phyloP scores from a whole-genome alignment of 2,113 vertebrate genomes.

The Perognathus longimembris region DNA sequence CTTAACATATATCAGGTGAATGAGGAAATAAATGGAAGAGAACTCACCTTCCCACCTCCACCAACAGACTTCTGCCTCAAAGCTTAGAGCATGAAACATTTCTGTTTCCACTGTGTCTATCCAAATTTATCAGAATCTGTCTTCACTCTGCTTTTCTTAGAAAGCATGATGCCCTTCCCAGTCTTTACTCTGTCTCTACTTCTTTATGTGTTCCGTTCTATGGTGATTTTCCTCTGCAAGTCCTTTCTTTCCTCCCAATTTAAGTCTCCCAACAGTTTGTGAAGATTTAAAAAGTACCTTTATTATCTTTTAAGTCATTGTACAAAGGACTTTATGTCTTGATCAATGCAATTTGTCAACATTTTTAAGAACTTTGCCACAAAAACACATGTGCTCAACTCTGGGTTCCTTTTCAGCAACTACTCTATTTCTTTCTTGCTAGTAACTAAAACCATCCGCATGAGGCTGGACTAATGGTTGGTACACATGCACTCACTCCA shows the following conservation, averaged over 20 bases:
- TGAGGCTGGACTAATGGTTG: not conserved
- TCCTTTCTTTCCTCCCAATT: constrained; percentile 11
- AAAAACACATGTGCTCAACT: not conserved
- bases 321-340: no score
- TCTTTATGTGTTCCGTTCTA: not conserved
- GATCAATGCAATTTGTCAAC: no score
- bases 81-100: not conserved
- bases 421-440: not conserved
- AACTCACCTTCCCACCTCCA: not conserved
- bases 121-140: not conserved
- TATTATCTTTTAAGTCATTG: no score
- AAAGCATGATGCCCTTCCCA: not conserved
- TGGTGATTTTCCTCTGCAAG: not conserved
- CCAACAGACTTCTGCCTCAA: not conserved
- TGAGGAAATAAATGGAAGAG: not conserved
- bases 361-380: not conserved
- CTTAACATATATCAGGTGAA: not conserved
- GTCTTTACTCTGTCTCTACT: not conserved
- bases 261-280: not conserved
- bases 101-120: not conserved
- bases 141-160: not conserved
- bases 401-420: not conserved
- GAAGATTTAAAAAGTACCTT: no score
- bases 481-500: not conserved
- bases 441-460: not conserved